Base-by-base conservation (phyloP, 2,797 vertebrate species). In the Megaceryle alcyon region DNA sequence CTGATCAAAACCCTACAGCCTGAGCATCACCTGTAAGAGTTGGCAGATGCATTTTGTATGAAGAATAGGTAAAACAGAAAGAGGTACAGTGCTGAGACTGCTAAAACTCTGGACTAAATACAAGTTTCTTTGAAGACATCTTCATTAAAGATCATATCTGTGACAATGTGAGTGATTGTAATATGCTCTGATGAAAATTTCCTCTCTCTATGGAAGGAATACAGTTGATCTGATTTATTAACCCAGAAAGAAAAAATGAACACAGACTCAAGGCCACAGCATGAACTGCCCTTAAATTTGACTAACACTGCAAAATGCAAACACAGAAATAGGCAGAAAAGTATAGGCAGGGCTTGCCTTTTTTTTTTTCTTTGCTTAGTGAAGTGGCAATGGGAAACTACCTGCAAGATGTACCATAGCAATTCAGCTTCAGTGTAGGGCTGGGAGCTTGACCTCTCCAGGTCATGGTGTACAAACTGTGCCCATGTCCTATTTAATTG, bases 401-500 rank as follows among this genome's bases (percentile, higher is more conserved):
- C 31, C 53, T 78, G 65, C 28, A 68, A 68, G 79, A 73, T 41
- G 48, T 13, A 54, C 23, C 25, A 54, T 39, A 35, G 26, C 33
- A 69, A 64, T 87, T 57, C 49, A 71, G 72, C 39, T 83, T 76
- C 77, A 84, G 35, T 3, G 0, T 7, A 86, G 56, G 17, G 48
- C 63, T 90, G 56, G 70, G 73, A 96, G 70, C 16, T 92, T 83
- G 85, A 91, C 85, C 80, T 92, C 82, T 72, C 18, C 6, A 6
- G 82, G 79, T 92, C 76, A 65, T 22, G 48, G 46, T 57, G 82
- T 82, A 95, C n/a, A 6, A 91, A 94, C 60, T 88, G 80, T 86
- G 77, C 63, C 70, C 44, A 22, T 88, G 73, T 91, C 73, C 89
- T 84, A 10, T 91, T 94, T 95, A 94, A 92, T 37, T 92, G 77